A percentile compares a stretch with the other conserved stretches of the same genome.
phyloP scores from a whole-genome alignment of 1,140 invertebrate genomes.

The Cydia amplana region DNA sequence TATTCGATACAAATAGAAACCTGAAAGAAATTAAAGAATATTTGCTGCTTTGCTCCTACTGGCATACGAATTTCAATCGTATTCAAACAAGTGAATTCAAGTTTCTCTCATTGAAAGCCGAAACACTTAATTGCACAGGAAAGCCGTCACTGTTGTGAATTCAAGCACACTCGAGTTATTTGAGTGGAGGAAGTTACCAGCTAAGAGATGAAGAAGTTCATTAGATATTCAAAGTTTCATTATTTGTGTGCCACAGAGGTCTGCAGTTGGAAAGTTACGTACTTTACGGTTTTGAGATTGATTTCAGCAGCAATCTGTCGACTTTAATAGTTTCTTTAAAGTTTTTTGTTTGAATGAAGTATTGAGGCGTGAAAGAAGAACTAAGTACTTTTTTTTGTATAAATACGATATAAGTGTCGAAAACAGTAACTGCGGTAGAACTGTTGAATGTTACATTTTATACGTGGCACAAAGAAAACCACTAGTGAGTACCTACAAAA shows the following conservation, averaged over 20 bases:
- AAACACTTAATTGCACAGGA: conserved; percentile 68
- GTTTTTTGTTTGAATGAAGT: conserved; percentile 48
- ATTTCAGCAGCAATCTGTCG: conserved; percentile 51
- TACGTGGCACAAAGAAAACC: too few relatives aligned
- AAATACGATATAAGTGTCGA: too few relatives aligned
- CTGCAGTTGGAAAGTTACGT: conserved; percentile 47
- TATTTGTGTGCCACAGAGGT: conserved; percentile 53
- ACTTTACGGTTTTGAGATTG: conserved; percentile 56
- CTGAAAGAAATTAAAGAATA: background rate
- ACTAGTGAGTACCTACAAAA: too few relatives aligned
- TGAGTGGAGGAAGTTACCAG: conserved; percentile 45
- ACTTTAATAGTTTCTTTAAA: conserved; percentile 49
- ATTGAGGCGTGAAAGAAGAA: conserved; percentile 32
- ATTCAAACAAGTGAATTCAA: conserved; percentile 60
- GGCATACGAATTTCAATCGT: conserved; percentile 50
- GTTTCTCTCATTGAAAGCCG: conserved; percentile 65
- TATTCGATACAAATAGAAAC: background rate
- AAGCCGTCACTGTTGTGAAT: conserved; percentile 44
- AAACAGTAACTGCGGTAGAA: background rate
- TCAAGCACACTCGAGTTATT: conserved; percentile 52
- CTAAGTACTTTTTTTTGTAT: background rate
- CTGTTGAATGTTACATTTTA: background rate
- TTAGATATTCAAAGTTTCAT: conserved; percentile 62
- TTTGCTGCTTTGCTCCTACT: conserved; percentile 23
- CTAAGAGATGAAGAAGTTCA: conserved; percentile 58